phyloP scores from a whole-genome alignment of 2,113 vertebrate species.

The Epinephelus fuscoguttatus region DNA sequence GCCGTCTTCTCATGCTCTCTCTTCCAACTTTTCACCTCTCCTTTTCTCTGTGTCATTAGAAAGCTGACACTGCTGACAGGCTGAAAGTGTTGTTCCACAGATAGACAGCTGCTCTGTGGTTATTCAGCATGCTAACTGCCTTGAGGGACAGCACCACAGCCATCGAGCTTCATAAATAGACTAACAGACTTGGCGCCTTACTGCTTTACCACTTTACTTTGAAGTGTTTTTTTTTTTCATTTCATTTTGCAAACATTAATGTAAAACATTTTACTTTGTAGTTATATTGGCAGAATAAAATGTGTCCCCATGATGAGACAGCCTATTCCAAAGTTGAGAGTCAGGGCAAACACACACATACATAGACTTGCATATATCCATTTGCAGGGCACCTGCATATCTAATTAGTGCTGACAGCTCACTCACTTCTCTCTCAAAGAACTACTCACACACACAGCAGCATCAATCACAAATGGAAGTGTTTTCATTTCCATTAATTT shows the following conservation, averaged over 20 bases:
- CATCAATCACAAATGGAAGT: conserved; percentile 80
- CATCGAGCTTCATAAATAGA: conserved; percentile 51
- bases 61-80: conserved; percentile 24
- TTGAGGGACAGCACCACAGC: neutral
- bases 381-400: conserved; percentile 66
- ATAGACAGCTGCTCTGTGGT: conserved; percentile 42
- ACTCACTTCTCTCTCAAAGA: conserved; percentile 41
- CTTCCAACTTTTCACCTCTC: neutral
- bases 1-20: neutral
- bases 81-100: conserved; percentile 13
- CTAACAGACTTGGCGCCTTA: neutral
- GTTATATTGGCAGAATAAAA: conserved; percentile 40
- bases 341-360: conserved; percentile 9
- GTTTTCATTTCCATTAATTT: conserved; percentile 84
- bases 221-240: conserved; percentile 37
- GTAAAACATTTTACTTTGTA: conserved; percentile 66
- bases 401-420: conserved; percentile 74
- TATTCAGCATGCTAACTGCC: conserved; percentile 25
- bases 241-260: conserved; percentile 50
- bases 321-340: conserved; percentile 34
- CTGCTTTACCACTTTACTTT: conserved; percentile 37
- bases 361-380: conserved; percentile 30
- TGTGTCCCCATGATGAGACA: conserved; percentile 48
- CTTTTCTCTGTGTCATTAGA: neutral
- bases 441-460: conserved; percentile 41